Percentiles rank a stretch among this genome's conserved stretches.
phyloP scores from a whole-genome alignment of 2,113 vertebrate species.

The Dipodomys ordii region DNA sequence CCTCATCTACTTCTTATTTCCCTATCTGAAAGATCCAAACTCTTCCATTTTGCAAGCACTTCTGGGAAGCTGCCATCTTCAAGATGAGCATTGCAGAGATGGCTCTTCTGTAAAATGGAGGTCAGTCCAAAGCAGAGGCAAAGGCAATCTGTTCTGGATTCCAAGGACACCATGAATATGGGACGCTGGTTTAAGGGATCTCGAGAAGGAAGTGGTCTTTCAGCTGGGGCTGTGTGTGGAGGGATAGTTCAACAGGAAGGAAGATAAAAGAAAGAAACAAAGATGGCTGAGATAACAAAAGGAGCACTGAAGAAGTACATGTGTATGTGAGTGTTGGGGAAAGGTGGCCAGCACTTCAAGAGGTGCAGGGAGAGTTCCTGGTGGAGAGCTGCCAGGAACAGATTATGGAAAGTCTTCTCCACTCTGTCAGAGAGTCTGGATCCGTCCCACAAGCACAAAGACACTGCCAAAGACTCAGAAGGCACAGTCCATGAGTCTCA shows the following conservation, averaged over 20 bases:
- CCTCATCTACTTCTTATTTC: neutral
- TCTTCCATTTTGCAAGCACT: neutral
- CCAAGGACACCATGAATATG: neutral
- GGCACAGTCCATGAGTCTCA: too few relatives aligned
- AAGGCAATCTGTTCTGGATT: neutral
- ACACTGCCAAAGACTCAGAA: neutral
- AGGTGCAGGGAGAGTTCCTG: accelerated
- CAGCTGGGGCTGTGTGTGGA: neutral
- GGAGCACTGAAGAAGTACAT: too few relatives aligned
- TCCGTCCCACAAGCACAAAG: neutral
- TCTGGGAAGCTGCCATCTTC: neutral
- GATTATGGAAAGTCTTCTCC: accelerated
- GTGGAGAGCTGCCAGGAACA: accelerated
- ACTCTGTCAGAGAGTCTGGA: neutral
- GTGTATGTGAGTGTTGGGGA: too few relatives aligned
- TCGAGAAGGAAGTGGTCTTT: neutral
- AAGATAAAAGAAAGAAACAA: neutral
- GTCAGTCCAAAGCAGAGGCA: neutral
- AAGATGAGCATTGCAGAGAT: neutral
- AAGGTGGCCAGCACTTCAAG: neutral
- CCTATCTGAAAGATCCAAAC: neutral
- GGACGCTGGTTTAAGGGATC: neutral
- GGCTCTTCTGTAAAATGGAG: accelerated
- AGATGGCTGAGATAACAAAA: neutral
- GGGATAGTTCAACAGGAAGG: neutral